Base-by-base conservation (phyloP, 2,888 invertebrate species). In the Trachelus stipa region DNA sequence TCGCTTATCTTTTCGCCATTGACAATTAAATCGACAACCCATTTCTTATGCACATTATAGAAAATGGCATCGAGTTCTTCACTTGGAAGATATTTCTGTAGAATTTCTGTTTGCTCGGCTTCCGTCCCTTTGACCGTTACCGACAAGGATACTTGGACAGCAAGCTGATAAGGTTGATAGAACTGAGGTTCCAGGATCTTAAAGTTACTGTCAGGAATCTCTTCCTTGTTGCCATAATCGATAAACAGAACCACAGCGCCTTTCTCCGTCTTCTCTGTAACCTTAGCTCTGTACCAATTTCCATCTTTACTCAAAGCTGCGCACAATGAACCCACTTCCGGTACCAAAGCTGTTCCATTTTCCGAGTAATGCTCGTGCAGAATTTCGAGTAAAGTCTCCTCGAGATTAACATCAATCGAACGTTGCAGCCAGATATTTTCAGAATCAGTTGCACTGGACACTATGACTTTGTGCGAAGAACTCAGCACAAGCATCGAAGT, bases 211-310 rank as follows among this genome's bases (percentile, higher is more conserved):
- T 85, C 90, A 0, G 92, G 79, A 0, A 96, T 87, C 9, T 91
- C 90, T 90, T 96, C 96, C 0, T 91, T 90, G 87, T 96, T 95
- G 69, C 96, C 96, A 81, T 96, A 96, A 89, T 96, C 96, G 0
- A 95, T 88, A 87, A 93, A 96, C 4, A 93, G 93, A 0, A 95
- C 93, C 34, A 90, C 92, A 33, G 92, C 92, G 31, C 91, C 91
- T 30, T 56, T 80, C 1, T 93, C 93, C 23, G 92, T 91, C 6
- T 90, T 85, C 74, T 90, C 90, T 15, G 92, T 68, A 33, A 96
- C 92, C 80, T 92, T 93, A 4, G 93, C 95, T 73, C 96, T 93
- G 87, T 96, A 96, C 96, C 96, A 96, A 88, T 95, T 95, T 3
- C 93, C 93, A 88, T 96, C 96, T 0, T 85, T 78, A 4, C 94